Evolutionary conservation across 2,797 vertebrate genomes (phyloP), one percentile per base, ranked within the genome.

Genomic region (Pelobates cultripes): DNA sequence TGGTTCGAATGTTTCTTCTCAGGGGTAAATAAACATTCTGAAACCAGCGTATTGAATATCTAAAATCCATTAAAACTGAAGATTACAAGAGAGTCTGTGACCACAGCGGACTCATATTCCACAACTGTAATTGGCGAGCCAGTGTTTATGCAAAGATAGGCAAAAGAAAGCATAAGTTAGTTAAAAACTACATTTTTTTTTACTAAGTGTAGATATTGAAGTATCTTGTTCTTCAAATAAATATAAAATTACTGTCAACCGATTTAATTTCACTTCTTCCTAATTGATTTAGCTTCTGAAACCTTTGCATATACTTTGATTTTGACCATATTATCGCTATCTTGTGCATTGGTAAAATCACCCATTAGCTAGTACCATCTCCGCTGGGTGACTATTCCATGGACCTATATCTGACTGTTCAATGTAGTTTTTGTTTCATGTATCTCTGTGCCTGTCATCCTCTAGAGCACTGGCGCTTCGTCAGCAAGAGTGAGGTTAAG

Each of bases 1-100:
- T 77, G 78, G 79, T 73, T 81, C 82, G 72, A 86, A 69, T 82
- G 71, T 77, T 77, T 70, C 70, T 84, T 79, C 77, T 79, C 80
- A 66, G 64, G 80, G 80, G 80, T 84, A 82, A 82, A 82, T 86
- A 77, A 79, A 82, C 82, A 82, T 67, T 71, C 80, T 81, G 77
- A 86, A 82, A 71, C 55, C 61, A 74, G 66, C 64, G 79, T 84
- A 67, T 77, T 84, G 73, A 84, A 84, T 84, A 84, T 79, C 77
- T 80, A 76, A 79, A 80, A 84, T 80, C 73, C 68, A 79, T 80
- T 80, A 79, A 84, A 84, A 79, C 70, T 79, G 77, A 84, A 84
- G 77, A 84, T 76, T 84, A 84, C 77, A 76, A 76, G 77, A 66
- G 66, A 75, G 77, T 28, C 67, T 60, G 71, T 67, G 77, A 79